Conservation (phyloP, 2,888 invertebrate genomes). For the Xanthia togata region DNA sequence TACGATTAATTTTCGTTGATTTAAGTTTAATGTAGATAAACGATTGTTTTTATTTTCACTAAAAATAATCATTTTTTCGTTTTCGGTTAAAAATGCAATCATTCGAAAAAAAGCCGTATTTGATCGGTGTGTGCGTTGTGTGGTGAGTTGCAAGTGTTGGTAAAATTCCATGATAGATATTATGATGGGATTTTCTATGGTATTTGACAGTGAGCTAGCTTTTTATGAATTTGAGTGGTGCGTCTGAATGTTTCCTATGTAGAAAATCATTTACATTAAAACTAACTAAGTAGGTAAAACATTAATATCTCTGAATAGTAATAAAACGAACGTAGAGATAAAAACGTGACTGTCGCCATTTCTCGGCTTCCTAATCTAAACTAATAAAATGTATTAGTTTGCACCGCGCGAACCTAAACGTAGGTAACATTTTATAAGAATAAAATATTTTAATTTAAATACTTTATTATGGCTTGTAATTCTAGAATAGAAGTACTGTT, state of each 20-base stretch:
- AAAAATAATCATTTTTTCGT: not conserved
- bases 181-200: too few species aligned
- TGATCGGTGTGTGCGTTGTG: not conserved
- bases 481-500: not conserved
- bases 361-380: constrained; percentile 18
- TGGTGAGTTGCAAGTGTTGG: not conserved
- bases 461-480: not conserved
- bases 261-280: not conserved
- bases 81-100: not conserved
- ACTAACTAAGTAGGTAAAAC: not conserved
- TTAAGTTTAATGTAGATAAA: not conserved
- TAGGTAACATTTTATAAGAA: not conserved
- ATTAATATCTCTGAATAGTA: not conserved
- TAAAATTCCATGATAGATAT: not conserved
- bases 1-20: not conserved
- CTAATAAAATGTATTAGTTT: constrained; percentile 7
- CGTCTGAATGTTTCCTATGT: not conserved
- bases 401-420: not conserved
- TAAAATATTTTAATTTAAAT: too few species aligned
- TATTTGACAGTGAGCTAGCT: not conserved
- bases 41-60: not conserved
- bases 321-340: constrained; percentile 13
- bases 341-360: constrained; percentile 19
- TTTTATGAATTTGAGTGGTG: not conserved
- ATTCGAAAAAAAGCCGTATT: not conserved